Evolutionary conservation across 2,113 vertebrate species (phyloP).

Genomic region (Chlamydotis undulata): DNA sequence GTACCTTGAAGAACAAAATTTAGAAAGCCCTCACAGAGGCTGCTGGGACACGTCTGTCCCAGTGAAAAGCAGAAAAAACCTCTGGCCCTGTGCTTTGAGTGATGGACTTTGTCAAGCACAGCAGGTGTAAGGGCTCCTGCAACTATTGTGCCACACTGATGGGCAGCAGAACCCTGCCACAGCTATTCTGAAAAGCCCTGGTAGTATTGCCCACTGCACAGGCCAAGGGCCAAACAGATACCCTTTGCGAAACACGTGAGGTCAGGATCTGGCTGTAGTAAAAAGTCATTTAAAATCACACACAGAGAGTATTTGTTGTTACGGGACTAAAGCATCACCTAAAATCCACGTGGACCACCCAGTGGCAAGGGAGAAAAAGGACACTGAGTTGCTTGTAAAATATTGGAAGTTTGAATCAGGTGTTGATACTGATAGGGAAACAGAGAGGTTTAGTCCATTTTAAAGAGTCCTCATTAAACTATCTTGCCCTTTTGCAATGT

Average conservation of each 20-base stretch:
- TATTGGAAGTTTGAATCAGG: background rate
- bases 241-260: background rate
- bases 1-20: background rate
- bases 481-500: background rate
- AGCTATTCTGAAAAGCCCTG: background rate
- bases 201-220: background rate
- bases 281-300: background rate
- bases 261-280: background rate
- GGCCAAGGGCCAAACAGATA: background rate
- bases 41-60: rapidly evolving
- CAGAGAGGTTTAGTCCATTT: background rate
- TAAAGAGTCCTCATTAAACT: background rate
- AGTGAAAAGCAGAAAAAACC: background rate
- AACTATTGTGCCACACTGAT: background rate
- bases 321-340: background rate
- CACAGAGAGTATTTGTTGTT: background rate
- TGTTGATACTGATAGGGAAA: background rate
- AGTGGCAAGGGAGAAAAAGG: background rate
- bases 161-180: background rate
- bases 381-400: background rate
- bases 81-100: background rate
- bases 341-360: background rate
- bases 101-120: background rate
- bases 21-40: background rate
- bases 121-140: background rate